phyloP scores from a whole-genome alignment of 2,888 invertebrate species.

The Tribolium freemani region DNA sequence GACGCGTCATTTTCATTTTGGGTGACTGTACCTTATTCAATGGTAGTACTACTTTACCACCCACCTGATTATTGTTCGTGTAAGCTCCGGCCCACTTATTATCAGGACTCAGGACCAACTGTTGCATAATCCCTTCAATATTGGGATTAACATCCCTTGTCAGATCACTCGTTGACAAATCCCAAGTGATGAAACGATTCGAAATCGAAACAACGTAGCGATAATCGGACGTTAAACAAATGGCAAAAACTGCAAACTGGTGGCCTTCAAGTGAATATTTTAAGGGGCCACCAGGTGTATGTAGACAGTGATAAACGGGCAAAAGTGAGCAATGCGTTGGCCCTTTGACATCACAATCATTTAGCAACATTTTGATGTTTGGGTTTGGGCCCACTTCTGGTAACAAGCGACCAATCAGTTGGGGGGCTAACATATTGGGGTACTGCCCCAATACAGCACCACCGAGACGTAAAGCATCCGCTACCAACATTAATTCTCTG shows the following conservation, averaged over 20 bases:
- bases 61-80: conserved; percentile 92
- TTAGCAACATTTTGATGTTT: conserved; percentile 87
- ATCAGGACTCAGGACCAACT: conserved; percentile 91
- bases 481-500: conserved; percentile 91
- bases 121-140: conserved; percentile 97
- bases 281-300: conserved; percentile 98
- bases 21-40: too few relatives aligned
- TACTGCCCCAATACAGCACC: conserved; percentile 93
- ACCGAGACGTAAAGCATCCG: conserved; percentile 93
- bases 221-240: conserved; percentile 89
- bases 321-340: conserved; percentile 90
- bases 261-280: conserved; percentile 99
- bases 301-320: conserved; percentile 95
- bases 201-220: conserved; percentile 96
- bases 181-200: conserved; percentile 97
- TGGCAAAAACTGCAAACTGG: conserved; percentile 96
- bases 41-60: too few relatives aligned
- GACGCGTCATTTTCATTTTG: too few relatives aligned
- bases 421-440: conserved; percentile 96
- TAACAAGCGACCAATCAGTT: conserved; percentile 90
- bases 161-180: conserved; percentile 94
- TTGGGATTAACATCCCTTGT: conserved; percentile 93
- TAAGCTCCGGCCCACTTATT: conserved; percentile 96
- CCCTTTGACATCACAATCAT: conserved; percentile 93
- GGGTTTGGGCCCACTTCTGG: conserved; percentile 90